These are phyloP conservation scores for Pherbina coryleti DNA, from an alignment of 2,888 invertebrate genomes.

Conservation along the genomic window DNA sequence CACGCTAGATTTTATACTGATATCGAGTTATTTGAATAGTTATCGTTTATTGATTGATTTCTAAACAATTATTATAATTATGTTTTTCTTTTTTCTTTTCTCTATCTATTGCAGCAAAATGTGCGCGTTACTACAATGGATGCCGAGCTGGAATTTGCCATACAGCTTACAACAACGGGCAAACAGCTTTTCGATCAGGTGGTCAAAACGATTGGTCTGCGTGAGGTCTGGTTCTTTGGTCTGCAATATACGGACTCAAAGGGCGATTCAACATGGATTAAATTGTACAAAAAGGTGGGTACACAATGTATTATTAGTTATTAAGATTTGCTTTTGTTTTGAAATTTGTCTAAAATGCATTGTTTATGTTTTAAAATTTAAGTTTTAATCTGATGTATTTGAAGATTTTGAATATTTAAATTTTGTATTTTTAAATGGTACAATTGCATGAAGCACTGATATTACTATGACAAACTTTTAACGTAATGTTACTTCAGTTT, in stretches of 20 bases:
- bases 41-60: conserved; percentile 10
- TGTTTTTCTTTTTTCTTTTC: conserved; percentile 31
- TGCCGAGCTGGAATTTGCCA: conserved; percentile 99
- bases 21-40: neutral
- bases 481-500: too few species aligned
- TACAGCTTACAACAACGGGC: conserved; percentile 99
- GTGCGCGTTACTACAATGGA: conserved; percentile 99
- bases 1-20: neutral
- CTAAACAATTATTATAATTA: neutral
- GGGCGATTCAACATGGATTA: conserved; percentile 98
- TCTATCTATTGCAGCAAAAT: conserved; percentile 83
- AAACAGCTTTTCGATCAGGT: conserved; percentile 99
- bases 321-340: neutral
- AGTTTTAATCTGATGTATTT: neutral
- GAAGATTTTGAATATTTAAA: too few species aligned
- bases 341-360: neutral
- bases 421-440: too few species aligned
- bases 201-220: conserved; percentile 98
- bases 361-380: neutral
- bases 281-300: conserved; percentile 98
- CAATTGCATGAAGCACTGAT: too few species aligned
- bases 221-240: conserved; percentile 99
- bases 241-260: conserved; percentile 99
- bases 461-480: too few species aligned
- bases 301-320: neutral